Percentiles rank a stretch among this genome's conserved stretches.
phyloP scores from a whole-genome alignment of 1,140 invertebrate species.

The Camponotus floridanus region DNA sequence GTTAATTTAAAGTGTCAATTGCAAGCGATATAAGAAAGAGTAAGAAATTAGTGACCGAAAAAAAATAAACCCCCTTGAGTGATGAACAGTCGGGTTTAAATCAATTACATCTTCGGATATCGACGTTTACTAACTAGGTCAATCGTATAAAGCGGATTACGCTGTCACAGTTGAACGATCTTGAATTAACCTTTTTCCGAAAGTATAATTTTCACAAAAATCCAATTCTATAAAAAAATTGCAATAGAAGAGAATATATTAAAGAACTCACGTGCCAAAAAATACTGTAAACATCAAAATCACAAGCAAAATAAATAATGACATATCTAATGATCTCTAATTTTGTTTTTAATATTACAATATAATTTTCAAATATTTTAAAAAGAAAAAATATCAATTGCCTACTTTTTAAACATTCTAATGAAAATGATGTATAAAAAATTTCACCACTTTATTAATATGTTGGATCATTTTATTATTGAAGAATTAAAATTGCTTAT shows the following conservation, averaged over 20 bases:
- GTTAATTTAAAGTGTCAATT: no score
- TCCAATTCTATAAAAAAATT: not conserved
- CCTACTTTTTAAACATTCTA: not conserved
- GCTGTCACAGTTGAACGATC: slow-evolving; percentile 9
- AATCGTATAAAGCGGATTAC: slow-evolving; percentile 37
- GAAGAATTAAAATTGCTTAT: no score
- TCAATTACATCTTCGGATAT: slow-evolving; percentile 46
- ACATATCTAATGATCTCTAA: not conserved
- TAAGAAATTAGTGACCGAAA: not conserved
- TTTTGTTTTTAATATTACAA: not conserved
- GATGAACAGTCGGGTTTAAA: slow-evolving; percentile 29
- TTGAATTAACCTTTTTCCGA: slow-evolving; percentile 26
- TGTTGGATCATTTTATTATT: no score
- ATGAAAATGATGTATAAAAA: not conserved
- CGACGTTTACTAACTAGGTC: slow-evolving; percentile 36
- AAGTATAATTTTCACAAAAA: slow-evolving; percentile 17
- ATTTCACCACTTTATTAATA: no score
- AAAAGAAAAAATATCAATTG: not conserved
- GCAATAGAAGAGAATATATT: not conserved
- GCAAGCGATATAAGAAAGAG: not conserved
- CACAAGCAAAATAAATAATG: not conserved
- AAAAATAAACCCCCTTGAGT: not conserved
- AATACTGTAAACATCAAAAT: not conserved
- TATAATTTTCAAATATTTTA: not conserved
- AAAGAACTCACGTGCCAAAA: not conserved